These are phyloP conservation scores for Oegoconia quadripuncta DNA, from an alignment of 2,888 invertebrate species.

Conservation along the genomic window DNA sequence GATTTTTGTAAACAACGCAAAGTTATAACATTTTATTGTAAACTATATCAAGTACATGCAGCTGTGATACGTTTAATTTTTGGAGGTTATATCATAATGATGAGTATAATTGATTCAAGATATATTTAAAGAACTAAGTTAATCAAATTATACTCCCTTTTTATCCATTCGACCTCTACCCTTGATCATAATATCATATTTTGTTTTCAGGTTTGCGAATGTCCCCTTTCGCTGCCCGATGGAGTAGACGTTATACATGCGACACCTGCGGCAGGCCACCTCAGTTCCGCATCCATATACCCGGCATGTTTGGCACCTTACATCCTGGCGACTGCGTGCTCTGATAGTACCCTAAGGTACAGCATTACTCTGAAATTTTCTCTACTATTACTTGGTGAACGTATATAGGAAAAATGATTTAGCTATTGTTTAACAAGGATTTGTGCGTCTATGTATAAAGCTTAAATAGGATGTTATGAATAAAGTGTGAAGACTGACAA, in stretches of 20 bases:
- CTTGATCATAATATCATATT: neutral
- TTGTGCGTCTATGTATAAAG: no score
- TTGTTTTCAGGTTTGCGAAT: slow-evolving; percentile 85
- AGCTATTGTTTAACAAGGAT: no score
- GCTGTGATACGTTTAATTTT: no score
- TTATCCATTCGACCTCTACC: neutral
- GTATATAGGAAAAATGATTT: no score
- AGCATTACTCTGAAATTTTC: neutral
- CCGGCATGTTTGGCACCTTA: slow-evolving; percentile 99
- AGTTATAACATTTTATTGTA: no score
- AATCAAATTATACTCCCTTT: neutral
- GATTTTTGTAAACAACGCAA: no score
- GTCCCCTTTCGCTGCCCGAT: slow-evolving; percentile 91
- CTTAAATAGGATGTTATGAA: no score
- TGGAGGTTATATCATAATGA: no score
- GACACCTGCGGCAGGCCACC: slow-evolving; percentile 96
- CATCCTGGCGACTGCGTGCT: slow-evolving; percentile 96
- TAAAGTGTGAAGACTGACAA: no score
- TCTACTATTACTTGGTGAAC: neutral
- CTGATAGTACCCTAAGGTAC: slow-evolving; percentile 91
- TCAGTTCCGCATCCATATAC: slow-evolving; percentile 98
- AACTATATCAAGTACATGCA: no score
- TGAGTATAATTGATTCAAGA: no score
- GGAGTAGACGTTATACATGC: slow-evolving; percentile 96
- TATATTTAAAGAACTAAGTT: no score